These are phyloP conservation scores for Colinus virginianus DNA, from an alignment of 2,113 vertebrate genomes.

Conservation along the genomic window DNA sequence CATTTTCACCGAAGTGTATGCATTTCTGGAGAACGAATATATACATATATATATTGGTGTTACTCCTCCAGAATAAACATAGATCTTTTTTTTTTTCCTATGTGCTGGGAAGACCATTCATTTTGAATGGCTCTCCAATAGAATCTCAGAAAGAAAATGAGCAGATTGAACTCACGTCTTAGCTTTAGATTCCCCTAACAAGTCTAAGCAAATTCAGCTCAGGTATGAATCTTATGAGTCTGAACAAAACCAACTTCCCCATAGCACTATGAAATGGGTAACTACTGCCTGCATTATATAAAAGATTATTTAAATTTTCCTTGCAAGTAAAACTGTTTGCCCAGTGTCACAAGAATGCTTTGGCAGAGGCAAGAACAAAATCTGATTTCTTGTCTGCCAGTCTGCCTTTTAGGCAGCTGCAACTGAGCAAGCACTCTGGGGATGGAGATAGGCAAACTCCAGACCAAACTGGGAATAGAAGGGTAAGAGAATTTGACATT, in stretches of 20 bases:
- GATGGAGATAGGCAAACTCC: conserved; percentile 26
- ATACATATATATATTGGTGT: neutral
- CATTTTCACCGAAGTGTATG: conserved; percentile 26
- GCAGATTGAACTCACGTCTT: conserved; percentile 11
- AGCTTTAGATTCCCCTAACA: conserved; percentile 7
- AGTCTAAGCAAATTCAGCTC: conserved; percentile 9
- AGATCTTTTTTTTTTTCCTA: conserved; percentile 13
- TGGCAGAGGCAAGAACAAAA: conserved; percentile 15
- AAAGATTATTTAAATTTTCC: conserved; percentile 25
- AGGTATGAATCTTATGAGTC: neutral
- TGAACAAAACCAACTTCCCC: neutral
- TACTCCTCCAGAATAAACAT: conserved; percentile 40
- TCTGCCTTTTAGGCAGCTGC: conserved; percentile 34
- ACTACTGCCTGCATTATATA: neutral
- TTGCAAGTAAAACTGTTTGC: conserved; percentile 8
- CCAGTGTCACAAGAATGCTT: conserved; percentile 39
- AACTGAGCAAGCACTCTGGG: conserved; percentile 22
- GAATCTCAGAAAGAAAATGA: conserved; percentile 12
- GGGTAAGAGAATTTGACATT: conserved; percentile 45
- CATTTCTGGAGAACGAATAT: conserved; percentile 37
- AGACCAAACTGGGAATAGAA: conserved; percentile 14
- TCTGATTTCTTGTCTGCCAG: conserved; percentile 8
- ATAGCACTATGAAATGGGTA: neutral
- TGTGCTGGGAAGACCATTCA: conserved; percentile 31
- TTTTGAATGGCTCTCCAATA: neutral